Conservation (phyloP, 2,113 vertebrate species). For the Atherinomorus stipes region DNA sequence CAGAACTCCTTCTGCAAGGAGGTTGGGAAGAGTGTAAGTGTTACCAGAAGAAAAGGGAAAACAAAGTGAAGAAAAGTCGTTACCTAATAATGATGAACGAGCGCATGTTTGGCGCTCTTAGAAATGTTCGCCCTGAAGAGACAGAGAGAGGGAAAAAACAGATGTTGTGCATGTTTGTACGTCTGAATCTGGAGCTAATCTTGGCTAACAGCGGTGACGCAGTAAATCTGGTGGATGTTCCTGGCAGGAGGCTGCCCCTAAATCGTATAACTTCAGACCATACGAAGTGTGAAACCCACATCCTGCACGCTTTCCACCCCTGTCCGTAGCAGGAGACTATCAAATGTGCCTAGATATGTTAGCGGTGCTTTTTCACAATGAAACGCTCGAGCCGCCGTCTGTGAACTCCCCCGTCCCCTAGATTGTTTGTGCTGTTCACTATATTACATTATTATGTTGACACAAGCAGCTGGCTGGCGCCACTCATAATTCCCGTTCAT, state of each 20-base stretch:
- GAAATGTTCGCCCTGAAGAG: conserved; percentile 94
- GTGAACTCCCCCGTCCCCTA: neutral
- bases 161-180: conserved; percentile 28
- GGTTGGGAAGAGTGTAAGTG: conserved; percentile 24
- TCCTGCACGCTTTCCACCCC: neutral
- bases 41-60: neutral
- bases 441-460: neutral
- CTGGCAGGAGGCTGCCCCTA: neutral
- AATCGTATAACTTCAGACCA: conserved; percentile 6
- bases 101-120: conserved; percentile 97
- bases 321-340: conserved; percentile 17
- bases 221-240: conserved; percentile 21
- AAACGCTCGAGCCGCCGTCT: neutral
- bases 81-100: conserved; percentile 98
- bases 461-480: neutral
- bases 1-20: conserved; percentile 5
- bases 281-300: conserved; percentile 28
- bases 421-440: neutral
- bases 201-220: conserved; percentile 22
- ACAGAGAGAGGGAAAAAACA: conserved; percentile 47
- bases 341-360: conserved; percentile 18
- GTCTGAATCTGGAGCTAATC: conserved; percentile 7
- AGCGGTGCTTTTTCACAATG: neutral
- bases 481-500: neutral
- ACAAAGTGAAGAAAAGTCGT: conserved; percentile 25